These are phyloP conservation scores for Lasaia peninsularis DNA, from an alignment of 1,140 invertebrate species.

Conservation along the genomic window DNA sequence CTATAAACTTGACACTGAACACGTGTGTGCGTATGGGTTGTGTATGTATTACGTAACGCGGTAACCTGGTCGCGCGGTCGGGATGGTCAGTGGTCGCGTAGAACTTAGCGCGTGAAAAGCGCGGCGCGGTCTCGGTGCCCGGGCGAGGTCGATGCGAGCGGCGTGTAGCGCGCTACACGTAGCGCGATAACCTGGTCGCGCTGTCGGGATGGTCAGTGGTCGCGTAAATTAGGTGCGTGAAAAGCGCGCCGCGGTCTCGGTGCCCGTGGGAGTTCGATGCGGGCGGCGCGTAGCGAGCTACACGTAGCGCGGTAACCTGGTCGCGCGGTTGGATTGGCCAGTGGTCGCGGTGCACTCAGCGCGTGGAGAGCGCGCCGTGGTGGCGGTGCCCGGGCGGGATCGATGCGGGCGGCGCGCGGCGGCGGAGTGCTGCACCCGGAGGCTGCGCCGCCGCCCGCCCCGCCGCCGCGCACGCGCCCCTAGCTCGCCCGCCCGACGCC, in stretches of 20 bases:
- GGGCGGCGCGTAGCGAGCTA: constrained; percentile 48
- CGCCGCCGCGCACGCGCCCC: constrained; percentile 37
- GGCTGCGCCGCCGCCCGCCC: constrained; percentile 52
- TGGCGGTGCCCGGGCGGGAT: constrained; percentile 53
- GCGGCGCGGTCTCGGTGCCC: constrained; percentile 20
- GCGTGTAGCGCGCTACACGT: constrained; percentile 43
- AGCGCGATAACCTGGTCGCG: not conserved
- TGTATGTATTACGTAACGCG: not conserved
- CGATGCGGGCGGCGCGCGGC: constrained; percentile 70
- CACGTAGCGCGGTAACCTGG: constrained; percentile 9
- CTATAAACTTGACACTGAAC: constrained; percentile 1
- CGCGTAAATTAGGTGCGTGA: not conserved
- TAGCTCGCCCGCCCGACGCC: constrained; percentile 38
- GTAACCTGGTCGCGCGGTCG: constrained; percentile 4
- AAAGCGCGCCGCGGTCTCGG: constrained; percentile 16
- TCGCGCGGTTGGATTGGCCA: not conserved
- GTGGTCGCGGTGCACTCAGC: not conserved
- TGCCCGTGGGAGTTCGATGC: constrained; percentile 31
- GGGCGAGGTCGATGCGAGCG: constrained; percentile 35
- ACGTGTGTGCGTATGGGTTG: not conserved
- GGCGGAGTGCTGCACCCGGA: constrained; percentile 66
- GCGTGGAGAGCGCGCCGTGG: constrained; percentile 8
- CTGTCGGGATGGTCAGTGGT: not conserved
- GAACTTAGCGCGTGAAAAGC: not conserved
- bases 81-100: constrained; percentile 1